Base-by-base conservation (phyloP, 1,140 invertebrate species). In the Cotesia vestalis region DNA sequence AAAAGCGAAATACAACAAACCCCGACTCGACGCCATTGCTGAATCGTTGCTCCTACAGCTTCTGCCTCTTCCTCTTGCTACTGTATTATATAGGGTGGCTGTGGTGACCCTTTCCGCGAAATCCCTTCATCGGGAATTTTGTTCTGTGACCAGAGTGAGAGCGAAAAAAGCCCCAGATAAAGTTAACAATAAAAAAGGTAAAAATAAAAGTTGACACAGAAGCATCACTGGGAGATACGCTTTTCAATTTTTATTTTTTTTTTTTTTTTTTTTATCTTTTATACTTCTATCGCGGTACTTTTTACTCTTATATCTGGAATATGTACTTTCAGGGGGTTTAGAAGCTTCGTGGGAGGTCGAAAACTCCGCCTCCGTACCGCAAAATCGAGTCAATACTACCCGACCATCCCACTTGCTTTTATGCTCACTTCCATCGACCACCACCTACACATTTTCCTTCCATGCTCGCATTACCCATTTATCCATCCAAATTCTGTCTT, bases 1-100 rank as follows among this genome's bases (percentile, higher is more conserved):
- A 76, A 80, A 80, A 80, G 81, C 80, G 79, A 86, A 87, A 86
- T 86, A 86, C 81, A 85, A 86, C 84, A 86, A 86, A 84, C 86
- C 84, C 79, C 78, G 83, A 74, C 85, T 79, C 78, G 83, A 74
- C 85, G 85, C 85, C 85, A 87, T 87, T 87, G 85, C 84, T 85
- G 81, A 78, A 69, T 83, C 83, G 82, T 9, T 59, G 14, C 8
- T 20, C 17, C 55, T 59, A 20, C 17, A 40, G 9, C 38, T 40
- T 5, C 38, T 40, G 9, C 40, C 11, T 9, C 40, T 46, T 6
- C 40, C 40, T 27, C 27, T 27, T 27, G 27, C 27, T 27, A 27
- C 27, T 27, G 1, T 27, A 27, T 27, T 27, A 27, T 27, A 27
- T 27, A 27, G 27, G 27, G 27, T 27, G 27, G 27, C 27, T 27